Base-by-base conservation (phyloP, 2,888 invertebrate species). In the Aproaerema taeniolella region DNA sequence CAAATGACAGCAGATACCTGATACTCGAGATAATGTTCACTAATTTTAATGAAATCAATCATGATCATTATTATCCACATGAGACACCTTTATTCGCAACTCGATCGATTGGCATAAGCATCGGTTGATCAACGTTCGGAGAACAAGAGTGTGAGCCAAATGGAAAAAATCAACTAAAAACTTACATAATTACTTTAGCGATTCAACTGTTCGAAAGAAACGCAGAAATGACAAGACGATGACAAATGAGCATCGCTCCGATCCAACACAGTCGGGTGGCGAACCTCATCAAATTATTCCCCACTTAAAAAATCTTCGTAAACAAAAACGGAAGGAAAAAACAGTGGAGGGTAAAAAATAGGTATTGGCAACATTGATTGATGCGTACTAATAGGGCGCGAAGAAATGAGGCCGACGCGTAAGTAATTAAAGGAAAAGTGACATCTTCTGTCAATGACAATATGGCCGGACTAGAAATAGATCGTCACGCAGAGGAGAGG, bases 351-450 rank as follows among this genome's bases (percentile, higher is more conserved):
- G 67, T 77, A 85, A 86, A 85, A 86, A 85, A 83, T 83, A 83
- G 78, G 79, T 85, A 86, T 86, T 86, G 86, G 85, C 86, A 86
- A 85, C 85, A 83, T 86, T 86, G 86, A 86, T 86, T 86, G 86
- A 86, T 86, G 86, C 71, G 74, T 82, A 85, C 85, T 86, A 86
- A 86, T 86, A 86, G 85, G 85, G 80, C 85, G 85, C 80, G 85
- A 83, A 82, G 83, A 71, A 85, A 85, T 78, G 78, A 83, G 77
- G 81, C 79, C 76, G 70, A 65, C 55, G 67, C 72, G 69, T 85
- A 86, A 86, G 69, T 85, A 86, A 86, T 86, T 86, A 86, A 77
- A 83, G 67, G 71, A 75, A 69, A 83, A 81, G 80, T 86, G 86
- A 86, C 85, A 83, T 76, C 73, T 85, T 82, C 83, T 83, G 86